Evolutionary conservation across 2,113 vertebrate species (phyloP).

Genomic region (Serinus canaria): DNA sequence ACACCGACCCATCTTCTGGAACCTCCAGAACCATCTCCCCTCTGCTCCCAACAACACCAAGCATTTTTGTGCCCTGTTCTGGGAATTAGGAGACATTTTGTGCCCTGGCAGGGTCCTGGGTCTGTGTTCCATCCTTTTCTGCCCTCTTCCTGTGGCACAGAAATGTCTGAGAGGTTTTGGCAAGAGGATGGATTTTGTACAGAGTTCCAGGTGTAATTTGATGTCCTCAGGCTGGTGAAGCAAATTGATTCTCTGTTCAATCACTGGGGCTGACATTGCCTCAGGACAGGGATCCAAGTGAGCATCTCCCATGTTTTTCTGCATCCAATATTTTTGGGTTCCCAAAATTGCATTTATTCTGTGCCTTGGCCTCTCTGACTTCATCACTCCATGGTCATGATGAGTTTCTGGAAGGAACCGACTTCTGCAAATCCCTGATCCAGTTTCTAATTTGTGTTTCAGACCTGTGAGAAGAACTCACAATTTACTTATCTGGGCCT

Average conservation of each 20-base stretch:
- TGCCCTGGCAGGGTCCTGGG: background rate
- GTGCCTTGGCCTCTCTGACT: background rate
- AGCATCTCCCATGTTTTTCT: background rate
- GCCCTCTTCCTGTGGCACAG: background rate
- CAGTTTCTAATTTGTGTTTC: background rate
- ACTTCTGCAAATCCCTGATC: no score
- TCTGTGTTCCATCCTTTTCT: background rate
- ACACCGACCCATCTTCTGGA: background rate
- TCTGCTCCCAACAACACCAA: background rate
- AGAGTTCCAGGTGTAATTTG: background rate
- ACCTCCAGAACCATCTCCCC: background rate
- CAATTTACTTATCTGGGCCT: background rate
- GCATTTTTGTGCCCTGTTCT: background rate
- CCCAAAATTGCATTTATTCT: background rate
- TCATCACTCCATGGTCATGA: background rate
- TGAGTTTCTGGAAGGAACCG: background rate
- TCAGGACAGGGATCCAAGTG: background rate
- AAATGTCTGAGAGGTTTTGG: background rate
- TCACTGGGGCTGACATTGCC: background rate
- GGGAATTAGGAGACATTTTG: background rate
- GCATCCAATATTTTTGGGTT: background rate
- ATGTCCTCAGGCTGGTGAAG: background rate
- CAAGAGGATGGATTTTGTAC: background rate
- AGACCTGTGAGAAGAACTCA: background rate
- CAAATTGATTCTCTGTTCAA: fast-evolving